Evolutionary conservation across 1,140 invertebrate species (phyloP).

Genomic region (Drosophila asahinai): DNA sequence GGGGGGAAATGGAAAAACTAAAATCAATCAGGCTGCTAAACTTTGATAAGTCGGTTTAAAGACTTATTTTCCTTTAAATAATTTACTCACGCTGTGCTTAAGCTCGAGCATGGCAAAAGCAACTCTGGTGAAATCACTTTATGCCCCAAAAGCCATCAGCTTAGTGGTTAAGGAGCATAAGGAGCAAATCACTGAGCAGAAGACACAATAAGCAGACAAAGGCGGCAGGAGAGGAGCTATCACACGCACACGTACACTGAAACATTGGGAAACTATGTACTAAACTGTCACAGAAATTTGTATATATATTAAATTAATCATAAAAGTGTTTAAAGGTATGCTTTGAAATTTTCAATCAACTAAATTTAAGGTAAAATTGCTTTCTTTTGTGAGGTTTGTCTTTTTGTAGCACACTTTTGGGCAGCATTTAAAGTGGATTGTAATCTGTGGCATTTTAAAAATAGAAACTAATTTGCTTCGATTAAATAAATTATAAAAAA

Average conservation of each 20-base stretch:
- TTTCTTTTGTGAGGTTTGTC: no score
- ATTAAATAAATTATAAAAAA: no score
- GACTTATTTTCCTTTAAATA: slow-evolving; percentile 23
- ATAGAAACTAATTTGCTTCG: no score
- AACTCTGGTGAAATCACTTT: slow-evolving; percentile 30
- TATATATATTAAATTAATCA: not conserved
- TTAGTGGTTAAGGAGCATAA: slow-evolving; percentile 58
- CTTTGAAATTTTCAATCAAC: not conserved
- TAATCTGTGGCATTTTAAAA: no score
- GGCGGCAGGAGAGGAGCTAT: not conserved
- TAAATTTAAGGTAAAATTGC: no score
- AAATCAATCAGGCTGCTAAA: slow-evolving; percentile 15
- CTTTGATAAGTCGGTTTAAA: slow-evolving; percentile 7
- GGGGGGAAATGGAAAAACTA: slow-evolving; percentile 35
- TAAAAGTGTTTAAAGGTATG: not conserved
- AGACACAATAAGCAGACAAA: slow-evolving; percentile 31
- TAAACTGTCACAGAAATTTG: accelerated
- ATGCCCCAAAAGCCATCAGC: slow-evolving; percentile 49
- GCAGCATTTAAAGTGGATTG: no score
- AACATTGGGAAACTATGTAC: not conserved
- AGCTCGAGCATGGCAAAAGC: slow-evolving; percentile 10
- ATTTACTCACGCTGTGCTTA: slow-evolving; percentile 19
- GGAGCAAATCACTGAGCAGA: slow-evolving; percentile 56
- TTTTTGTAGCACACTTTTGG: no score
- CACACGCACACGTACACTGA: slow-evolving; percentile 15